Base-by-base conservation (phyloP, 1,140 invertebrate genomes). In the Drusus annulatus region DNA sequence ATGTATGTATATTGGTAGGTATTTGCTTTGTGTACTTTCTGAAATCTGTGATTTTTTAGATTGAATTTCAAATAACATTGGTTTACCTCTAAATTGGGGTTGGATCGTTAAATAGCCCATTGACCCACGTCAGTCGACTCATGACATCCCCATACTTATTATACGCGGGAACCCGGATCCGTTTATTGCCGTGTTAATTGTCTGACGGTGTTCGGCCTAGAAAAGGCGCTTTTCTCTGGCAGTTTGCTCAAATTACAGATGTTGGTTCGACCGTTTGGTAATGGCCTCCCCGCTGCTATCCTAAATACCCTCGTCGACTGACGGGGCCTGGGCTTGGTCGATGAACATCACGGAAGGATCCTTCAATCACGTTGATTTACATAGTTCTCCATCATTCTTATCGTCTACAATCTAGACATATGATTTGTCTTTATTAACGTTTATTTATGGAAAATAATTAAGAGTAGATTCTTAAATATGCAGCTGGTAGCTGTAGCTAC, bases 101-200 rank as follows among this genome's bases (percentile, higher is more conserved):
- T 58, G 54, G 6, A 36, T 36, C 8, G 31, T 36, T 3, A 36
- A 36, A 6, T 36, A 36, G 31, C 6, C 31, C 31, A 36, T 36
- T 36, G 31, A 36, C 31, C 31, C 31, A 36, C 31, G 8, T 36
- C 31, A 36, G 4, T 36, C 54, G 54, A 19, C 21, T 17, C 54
- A 17, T 58, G 54, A 58, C 54, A 58, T 58, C 54, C 21, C 54
- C 16, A 16, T 58, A 58, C 54, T 58, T 58, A 19, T 36, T 36
- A 36, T 36, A 36, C 31, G 8, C 31, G 31, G 31, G 54, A 58
- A 17, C 31, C 31, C 31, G 15, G 16, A 8, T 21, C 54, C 54
- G 16, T 17, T 58, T 58, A 58, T 28, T 25, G 21, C 19, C 31
- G 60, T 8, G 60, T n/a, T 63, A 63, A 63, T 63, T 63, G 25